These are phyloP conservation scores for Argynnis bischoffii DNA, from an alignment of 2,888 invertebrate species.

Conservation along the genomic window DNA sequence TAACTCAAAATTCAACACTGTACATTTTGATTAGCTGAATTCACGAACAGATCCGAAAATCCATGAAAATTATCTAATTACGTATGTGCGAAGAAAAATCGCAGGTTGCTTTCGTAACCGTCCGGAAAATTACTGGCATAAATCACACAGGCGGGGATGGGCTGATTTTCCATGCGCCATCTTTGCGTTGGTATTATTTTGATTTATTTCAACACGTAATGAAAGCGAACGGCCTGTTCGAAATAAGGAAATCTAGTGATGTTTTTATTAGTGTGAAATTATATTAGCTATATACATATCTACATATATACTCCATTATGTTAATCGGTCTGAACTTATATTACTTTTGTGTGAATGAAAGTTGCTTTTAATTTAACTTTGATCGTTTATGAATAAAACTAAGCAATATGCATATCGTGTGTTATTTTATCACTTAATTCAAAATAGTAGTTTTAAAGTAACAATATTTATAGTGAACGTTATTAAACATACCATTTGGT, in stretches of 20 bases:
- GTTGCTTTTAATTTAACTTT: too few relatives aligned
- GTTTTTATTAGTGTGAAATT: conserved; percentile 62
- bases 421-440: background rate
- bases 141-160: conserved; percentile 53
- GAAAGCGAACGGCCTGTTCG: conserved; percentile 77
- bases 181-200: conserved; percentile 78
- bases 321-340: background rate
- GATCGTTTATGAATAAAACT: background rate
- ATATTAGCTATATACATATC: background rate
- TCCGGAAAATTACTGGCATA: conserved; percentile 51
- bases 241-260: conserved; percentile 64
- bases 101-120: conserved; percentile 79
- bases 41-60: conserved; percentile 36
- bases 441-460: too few relatives aligned
- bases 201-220: conserved; percentile 78
- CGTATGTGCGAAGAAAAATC: conserved; percentile 78
- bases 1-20: background rate
- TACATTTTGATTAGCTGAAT: conserved; percentile 10
- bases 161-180: conserved; percentile 81
- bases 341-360: too few relatives aligned
- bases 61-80: conserved; percentile 79
- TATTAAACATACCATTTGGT: background rate
- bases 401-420: background rate
- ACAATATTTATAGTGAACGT: background rate
- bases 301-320: background rate